Conservation (phyloP, 2,888 invertebrate genomes). For the Cactoblastis cactorum region DNA sequence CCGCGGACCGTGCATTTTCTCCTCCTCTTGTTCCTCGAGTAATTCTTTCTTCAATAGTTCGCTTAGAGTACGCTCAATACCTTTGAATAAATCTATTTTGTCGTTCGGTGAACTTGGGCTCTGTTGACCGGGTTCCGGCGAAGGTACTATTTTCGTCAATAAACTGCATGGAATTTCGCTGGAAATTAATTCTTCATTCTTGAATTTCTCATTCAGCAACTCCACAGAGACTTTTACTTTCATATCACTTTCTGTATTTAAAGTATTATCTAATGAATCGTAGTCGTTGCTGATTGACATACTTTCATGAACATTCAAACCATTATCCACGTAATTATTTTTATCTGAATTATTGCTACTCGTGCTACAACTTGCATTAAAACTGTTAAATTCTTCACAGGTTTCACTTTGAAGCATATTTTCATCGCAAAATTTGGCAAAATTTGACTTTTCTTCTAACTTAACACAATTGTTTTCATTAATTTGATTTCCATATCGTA, state of each 20-base stretch:
- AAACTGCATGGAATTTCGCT: constrained; percentile 38
- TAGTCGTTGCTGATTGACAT: constrained; percentile 57
- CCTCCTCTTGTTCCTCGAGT: constrained; percentile 68
- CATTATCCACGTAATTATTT: constrained; percentile 45
- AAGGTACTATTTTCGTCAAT: constrained; percentile 53
- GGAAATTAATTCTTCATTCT: constrained; percentile 35
- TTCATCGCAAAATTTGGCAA: constrained; percentile 60
- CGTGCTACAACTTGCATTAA: constrained; percentile 58
- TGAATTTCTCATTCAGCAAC: constrained; percentile 44
- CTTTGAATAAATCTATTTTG: constrained; percentile 75
- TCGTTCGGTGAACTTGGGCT: constrained; percentile 39
- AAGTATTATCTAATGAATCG: constrained; percentile 55
- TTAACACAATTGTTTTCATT: constrained; percentile 42
- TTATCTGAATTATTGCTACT: constrained; percentile 54
- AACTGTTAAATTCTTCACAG: constrained; percentile 67
- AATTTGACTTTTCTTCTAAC: constrained; percentile 38
- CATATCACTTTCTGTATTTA: constrained; percentile 46
- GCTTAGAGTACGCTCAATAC: constrained; percentile 76
- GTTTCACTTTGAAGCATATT: constrained; percentile 73
- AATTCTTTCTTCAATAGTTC: constrained; percentile 78
- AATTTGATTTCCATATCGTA: constrained; percentile 43
- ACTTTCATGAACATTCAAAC: constrained; percentile 50
- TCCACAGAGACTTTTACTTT: constrained; percentile 63
- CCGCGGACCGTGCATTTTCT: constrained; percentile 66
- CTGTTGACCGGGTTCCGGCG: constrained; percentile 52